Base-by-base conservation (phyloP, 2,888 invertebrate species). In the Lycia hirtaria region DNA sequence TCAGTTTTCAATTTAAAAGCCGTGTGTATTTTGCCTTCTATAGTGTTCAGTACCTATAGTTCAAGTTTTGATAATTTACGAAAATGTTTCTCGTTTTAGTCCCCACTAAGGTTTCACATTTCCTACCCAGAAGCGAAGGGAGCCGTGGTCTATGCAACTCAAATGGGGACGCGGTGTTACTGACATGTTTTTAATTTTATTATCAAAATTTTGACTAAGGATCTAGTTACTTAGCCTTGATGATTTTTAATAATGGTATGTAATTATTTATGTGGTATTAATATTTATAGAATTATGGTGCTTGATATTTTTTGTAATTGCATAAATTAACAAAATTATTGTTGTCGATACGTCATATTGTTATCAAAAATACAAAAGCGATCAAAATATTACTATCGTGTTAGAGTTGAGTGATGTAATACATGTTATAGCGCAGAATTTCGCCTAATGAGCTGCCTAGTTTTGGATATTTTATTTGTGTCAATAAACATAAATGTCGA, bases 401-500 rank as follows among this genome's bases (percentile, higher is more conserved):
- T 24, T 32, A 32, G 37, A 38, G 4, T 38, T 4, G 38, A 33
- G 26, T 43, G n/a, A 9, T 30, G n/a, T 17, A 35, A 33, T 40
- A 45, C 24, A 40, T 48, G 38, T 54, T 56, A 50, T 48, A 50
- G 32, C 56, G 37, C 53, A 50, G 52, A 54, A 60, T 58, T 65
- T 67, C 52, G 56, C 54, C 56, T 60, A 60, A 60, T 43, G 47
- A 52, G 52, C 61, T 62, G 71, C 71, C 68, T 75, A 66, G 71
- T 65, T 69, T 69, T 71, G 61, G 66, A 64, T 71, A 71, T 74
- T 72, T 72, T 70, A 72, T 56, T 56, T 76, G 67, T 70, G 70
- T 69, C 68, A 87, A 73, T 75, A 67, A 69, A 67, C 75, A 37
- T 72, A 73, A 64, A 68, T 67, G 74, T 72, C 53, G 75, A 85